Conservation (phyloP, 2,888 invertebrate species). For the Iphiclides podalirius region DNA sequence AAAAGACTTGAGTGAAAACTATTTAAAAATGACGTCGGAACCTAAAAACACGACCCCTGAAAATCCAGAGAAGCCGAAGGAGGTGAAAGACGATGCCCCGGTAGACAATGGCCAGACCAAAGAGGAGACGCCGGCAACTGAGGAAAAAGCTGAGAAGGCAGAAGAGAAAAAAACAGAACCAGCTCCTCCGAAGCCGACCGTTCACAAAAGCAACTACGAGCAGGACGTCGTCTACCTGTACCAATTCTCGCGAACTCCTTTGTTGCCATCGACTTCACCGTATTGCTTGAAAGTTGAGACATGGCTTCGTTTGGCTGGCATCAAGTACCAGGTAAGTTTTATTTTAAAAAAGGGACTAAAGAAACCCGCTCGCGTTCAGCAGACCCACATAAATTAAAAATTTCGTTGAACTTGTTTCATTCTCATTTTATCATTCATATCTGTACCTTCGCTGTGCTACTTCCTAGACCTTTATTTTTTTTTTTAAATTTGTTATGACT, state of each 20-base stretch:
- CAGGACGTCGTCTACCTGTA: conserved; percentile 96
- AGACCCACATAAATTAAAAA: conserved; percentile 23
- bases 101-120: conserved; percentile 71
- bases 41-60: conserved; percentile 85
- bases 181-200: conserved; percentile 86
- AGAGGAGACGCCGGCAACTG: conserved; percentile 62
- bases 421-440: conserved; percentile 4
- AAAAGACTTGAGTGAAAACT: conserved; percentile 8
- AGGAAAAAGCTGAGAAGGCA: conserved; percentile 71
- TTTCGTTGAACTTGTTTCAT: conserved; percentile 14
- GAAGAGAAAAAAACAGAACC: conserved; percentile 82
- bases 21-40: conserved; percentile 85
- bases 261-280: conserved; percentile 93
- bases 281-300: conserved; percentile 98
- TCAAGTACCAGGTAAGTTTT: conserved; percentile 94
- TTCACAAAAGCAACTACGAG: conserved; percentile 93
- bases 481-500: background rate
- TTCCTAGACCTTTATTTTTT: background rate
- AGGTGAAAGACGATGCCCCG: conserved; percentile 76
- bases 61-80: conserved; percentile 82
- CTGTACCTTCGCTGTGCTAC: conserved; percentile 18
- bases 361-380: conserved; percentile 38
- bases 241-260: conserved; percentile 94
- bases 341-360: conserved; percentile 1
- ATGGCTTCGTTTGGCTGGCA: conserved; percentile 93